phyloP scores from a whole-genome alignment of 2,113 vertebrate genomes.

The Astatoreochromis straeleni region DNA sequence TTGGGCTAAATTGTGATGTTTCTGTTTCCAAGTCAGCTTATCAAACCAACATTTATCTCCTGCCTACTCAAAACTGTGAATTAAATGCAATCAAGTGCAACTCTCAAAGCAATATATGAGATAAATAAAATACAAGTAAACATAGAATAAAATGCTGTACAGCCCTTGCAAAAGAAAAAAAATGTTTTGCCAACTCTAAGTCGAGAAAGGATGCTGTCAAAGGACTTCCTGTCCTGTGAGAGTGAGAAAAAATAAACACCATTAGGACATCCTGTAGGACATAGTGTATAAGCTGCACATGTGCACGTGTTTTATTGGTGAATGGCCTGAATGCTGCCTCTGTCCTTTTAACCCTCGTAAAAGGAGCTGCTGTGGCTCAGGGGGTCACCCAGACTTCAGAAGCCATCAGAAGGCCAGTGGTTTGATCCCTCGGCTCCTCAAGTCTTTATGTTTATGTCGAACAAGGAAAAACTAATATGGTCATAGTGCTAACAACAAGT shows the following conservation, averaged over 20 bases:
- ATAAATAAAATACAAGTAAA: neutral
- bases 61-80: neutral
- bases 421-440: neutral
- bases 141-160: neutral
- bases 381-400: neutral
- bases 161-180: neutral
- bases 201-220: neutral
- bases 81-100: neutral
- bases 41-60: neutral
- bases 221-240: conserved; percentile 30
- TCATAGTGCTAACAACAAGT: neutral
- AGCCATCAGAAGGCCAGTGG: neutral
- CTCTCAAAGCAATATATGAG: neutral
- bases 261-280: neutral
- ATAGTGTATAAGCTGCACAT: neutral
- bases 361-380: neutral
- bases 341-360: neutral
- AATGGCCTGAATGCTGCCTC: neutral
- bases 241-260: neutral
- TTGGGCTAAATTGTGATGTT: neutral
- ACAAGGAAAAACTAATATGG: neutral
- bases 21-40: neutral
- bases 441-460: neutral
- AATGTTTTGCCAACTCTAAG: neutral
- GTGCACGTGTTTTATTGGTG: neutral